Evolutionary conservation across 2,797 vertebrate species (phyloP).

Genomic region (Takifugu ocellatus): DNA sequence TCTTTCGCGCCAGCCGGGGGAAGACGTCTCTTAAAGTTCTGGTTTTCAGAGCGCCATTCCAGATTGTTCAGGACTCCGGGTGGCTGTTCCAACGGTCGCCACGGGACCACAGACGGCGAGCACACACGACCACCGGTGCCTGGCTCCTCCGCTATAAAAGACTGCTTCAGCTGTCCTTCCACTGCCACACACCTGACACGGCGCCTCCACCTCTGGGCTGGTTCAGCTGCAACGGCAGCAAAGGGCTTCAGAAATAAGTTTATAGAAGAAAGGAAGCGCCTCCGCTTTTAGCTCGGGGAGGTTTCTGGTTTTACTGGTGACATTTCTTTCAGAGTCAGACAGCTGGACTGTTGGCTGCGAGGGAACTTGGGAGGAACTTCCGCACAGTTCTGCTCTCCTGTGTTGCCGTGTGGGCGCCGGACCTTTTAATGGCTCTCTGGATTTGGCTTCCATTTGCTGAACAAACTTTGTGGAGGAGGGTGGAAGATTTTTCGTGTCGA

Average conservation of each 20-base stretch:
- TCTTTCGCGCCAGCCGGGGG: slow-evolving; percentile 46
- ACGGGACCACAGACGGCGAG: slow-evolving; percentile 42
- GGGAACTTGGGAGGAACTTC: slow-evolving; percentile 40
- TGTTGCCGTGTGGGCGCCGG: slow-evolving; percentile 22
- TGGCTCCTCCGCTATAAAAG: slow-evolving; percentile 42
- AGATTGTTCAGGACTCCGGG: slow-evolving; percentile 37
- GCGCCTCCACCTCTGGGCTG: slow-evolving; percentile 22
- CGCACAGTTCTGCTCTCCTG: slow-evolving; percentile 39
- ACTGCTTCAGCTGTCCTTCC: slow-evolving; percentile 43
- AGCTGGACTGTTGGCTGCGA: slow-evolving; percentile 76
- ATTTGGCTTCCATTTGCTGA: slow-evolving; percentile 42
- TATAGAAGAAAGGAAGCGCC: slow-evolving; percentile 27
- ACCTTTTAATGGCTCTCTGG: slow-evolving; percentile 29
- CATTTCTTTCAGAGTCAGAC: slow-evolving; percentile 62
- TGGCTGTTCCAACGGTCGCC: slow-evolving; percentile 39
- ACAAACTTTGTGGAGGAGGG: slow-evolving; percentile 35
- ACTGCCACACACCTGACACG: slow-evolving; percentile 34
- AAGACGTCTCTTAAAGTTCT: slow-evolving; percentile 35
- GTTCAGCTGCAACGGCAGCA: slow-evolving; percentile 40
- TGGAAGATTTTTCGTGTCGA: slow-evolving; percentile 59
- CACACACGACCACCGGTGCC: slow-evolving; percentile 42
- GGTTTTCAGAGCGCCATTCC: slow-evolving; percentile 48
- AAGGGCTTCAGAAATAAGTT: slow-evolving; percentile 33
- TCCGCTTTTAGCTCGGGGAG: slow-evolving; percentile 12
- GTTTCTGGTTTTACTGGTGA: slow-evolving; percentile 41